Conservation (phyloP, 2,113 vertebrate species). For the Ochotona curzoniae region DNA sequence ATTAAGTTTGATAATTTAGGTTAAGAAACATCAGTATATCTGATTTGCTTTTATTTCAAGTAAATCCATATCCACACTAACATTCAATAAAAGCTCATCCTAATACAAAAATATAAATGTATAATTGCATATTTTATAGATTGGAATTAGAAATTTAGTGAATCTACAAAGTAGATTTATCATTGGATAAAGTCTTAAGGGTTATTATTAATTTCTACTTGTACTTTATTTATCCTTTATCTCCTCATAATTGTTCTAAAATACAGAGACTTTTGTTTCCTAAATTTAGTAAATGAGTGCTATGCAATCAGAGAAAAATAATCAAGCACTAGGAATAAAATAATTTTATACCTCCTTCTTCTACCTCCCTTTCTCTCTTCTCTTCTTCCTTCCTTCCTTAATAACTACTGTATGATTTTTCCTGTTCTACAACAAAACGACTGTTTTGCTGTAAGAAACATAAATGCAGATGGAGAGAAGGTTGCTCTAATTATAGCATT, state of each 20-base stretch:
- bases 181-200: not conserved
- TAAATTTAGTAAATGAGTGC: constrained; percentile 39
- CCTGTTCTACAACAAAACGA: not conserved
- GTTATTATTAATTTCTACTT: not conserved
- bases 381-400: not conserved
- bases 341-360: not conserved
- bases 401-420: not conserved
- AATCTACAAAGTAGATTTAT: not conserved
- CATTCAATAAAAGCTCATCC: not conserved
- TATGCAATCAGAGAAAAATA: not conserved
- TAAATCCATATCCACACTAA: not conserved
- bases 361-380: not conserved
- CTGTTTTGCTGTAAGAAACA: not conserved
- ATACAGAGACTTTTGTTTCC: not conserved
- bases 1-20: not conserved
- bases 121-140: not conserved
- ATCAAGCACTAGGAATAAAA: not conserved
- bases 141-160: not conserved
- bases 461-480: not conserved
- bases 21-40: not conserved
- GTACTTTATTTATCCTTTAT: not conserved
- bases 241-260: not conserved
- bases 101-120: not conserved
- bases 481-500: constrained; percentile 13
- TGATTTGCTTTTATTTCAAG: constrained; percentile 27